Evolutionary conservation across 2,888 invertebrate species (phyloP).

Genomic region (Lapara coniferarum): DNA sequence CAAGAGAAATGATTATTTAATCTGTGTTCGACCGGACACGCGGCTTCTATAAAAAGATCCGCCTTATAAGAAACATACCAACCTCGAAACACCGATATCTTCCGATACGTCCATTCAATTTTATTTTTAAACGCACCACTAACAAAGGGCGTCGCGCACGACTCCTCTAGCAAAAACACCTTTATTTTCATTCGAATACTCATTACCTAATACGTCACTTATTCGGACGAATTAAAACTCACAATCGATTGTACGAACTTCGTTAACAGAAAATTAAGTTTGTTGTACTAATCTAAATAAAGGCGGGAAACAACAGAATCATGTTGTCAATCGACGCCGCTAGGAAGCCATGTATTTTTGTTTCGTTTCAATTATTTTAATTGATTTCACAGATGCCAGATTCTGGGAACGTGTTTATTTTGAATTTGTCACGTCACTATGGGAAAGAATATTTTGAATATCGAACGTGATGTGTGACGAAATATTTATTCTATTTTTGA

Average conservation of each 20-base stretch:
- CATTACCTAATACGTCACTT: constrained; percentile 32
- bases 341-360: constrained; percentile 77
- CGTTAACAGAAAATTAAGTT: constrained; percentile 34
- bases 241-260: constrained; percentile 34
- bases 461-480: constrained; percentile 30
- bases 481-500: constrained; percentile 7
- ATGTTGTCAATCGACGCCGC: constrained; percentile 65
- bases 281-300: constrained; percentile 51
- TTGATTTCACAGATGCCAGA: constrained; percentile 74
- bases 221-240: constrained; percentile 33
- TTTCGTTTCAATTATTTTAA: constrained; percentile 77
- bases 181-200: constrained; percentile 27
- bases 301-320: constrained; percentile 69
- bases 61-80: constrained; percentile 48
- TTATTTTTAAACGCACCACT: constrained; percentile 70
- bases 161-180: constrained; percentile 27
- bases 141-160: constrained; percentile 53
- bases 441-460: constrained; percentile 33
- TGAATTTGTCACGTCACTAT: constrained; percentile 48
- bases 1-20: constrained; percentile 21
- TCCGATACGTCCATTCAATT: constrained; percentile 60
- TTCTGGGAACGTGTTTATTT: constrained; percentile 46
- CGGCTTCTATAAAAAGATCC: constrained; percentile 44
- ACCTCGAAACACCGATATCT: constrained; percentile 52
- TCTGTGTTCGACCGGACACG: constrained; percentile 42